Conservation (phyloP, 1,140 invertebrate genomes). For the Caenorhabditis inopinata region DNA sequence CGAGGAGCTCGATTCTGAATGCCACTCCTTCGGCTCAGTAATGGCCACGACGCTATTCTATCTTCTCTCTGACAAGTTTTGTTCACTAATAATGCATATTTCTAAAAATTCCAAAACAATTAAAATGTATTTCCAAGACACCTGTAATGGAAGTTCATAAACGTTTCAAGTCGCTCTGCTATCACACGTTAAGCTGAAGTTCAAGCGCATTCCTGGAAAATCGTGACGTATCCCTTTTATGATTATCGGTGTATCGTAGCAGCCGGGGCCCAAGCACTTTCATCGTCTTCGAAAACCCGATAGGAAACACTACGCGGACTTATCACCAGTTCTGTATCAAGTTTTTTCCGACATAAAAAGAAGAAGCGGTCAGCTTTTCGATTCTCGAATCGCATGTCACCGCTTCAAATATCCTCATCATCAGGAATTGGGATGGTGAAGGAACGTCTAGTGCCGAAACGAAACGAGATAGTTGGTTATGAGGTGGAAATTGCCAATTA, state of each 20-base stretch:
- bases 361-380: slow-evolving; percentile 25
- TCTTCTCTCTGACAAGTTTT: no score
- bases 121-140: no score
- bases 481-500: slow-evolving; percentile 27
- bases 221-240: background rate
- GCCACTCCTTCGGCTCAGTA: no score
- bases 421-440: background rate
- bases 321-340: slow-evolving; percentile 31
- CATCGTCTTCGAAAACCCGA: background rate
- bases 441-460: slow-evolving; percentile 14
- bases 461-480: background rate
- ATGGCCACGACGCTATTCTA: no score
- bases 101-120: no score
- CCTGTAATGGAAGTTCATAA: no score
- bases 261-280: background rate
- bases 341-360: slow-evolving; percentile 11
- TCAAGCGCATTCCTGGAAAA: slow-evolving; percentile 11
- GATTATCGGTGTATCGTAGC: background rate
- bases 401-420: background rate
- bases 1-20: no score
- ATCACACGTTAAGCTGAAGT: background rate
- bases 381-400: slow-evolving; percentile 3
- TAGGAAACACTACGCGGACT: slow-evolving; percentile 8
- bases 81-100: no score
- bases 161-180: background rate